phyloP scores from a whole-genome alignment of 2,797 vertebrate species.

The Chelonia mydas region DNA sequence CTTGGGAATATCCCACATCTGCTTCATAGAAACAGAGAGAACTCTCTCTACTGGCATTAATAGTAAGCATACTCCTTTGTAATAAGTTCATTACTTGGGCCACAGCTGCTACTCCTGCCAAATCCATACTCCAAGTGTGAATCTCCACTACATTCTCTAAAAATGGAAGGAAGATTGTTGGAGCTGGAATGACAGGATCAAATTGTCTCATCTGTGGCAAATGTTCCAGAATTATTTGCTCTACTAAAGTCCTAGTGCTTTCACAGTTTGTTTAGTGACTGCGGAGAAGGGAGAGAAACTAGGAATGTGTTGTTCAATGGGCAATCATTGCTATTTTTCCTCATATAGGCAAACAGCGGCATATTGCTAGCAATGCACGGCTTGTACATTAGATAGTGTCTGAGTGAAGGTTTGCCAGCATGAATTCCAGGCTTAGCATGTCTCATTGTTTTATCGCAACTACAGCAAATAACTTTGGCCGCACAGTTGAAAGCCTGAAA shows the following conservation, averaged over 20 bases:
- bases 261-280: neutral
- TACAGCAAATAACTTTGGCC: neutral
- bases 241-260: neutral
- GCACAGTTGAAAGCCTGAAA: neutral
- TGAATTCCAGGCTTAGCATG: neutral
- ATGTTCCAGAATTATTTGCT: conserved; percentile 6
- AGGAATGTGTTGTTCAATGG: neutral
- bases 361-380: neutral
- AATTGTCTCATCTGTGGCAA: conserved; percentile 8
- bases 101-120: neutral
- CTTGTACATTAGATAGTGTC: neutral
- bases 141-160: neutral
- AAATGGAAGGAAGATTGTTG: neutral
- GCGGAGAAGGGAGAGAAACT: neutral
- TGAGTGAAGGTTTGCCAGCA: neutral
- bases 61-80: neutral
- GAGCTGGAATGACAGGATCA: neutral
- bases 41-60: neutral
- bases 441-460: neutral
- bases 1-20: neutral
- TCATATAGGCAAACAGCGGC: neutral
- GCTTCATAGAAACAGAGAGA: neutral
- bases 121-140: neutral
- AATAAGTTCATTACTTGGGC: neutral
- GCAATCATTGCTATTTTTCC: neutral